Percentiles rank a stretch among this genome's conserved stretches.
These are phyloP conservation scores for Steatornis caripensis DNA, from an alignment of 2,113 vertebrate species.

Conservation along the genomic window DNA sequence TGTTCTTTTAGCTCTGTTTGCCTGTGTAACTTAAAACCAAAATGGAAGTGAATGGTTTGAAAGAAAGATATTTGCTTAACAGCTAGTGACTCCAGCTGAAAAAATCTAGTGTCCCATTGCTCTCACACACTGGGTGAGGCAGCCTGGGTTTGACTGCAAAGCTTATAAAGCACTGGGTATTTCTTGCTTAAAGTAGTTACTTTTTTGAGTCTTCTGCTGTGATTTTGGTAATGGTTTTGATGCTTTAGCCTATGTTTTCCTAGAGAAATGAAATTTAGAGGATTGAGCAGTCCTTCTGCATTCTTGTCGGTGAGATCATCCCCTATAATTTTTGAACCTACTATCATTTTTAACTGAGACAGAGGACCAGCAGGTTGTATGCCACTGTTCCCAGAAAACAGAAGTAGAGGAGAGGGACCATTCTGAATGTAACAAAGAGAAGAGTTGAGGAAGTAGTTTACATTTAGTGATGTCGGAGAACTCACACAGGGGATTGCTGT, in stretches of 20 bases:
- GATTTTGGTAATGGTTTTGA: neutral
- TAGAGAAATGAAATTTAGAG: neutral
- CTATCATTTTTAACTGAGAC: neutral
- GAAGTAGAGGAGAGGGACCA: neutral
- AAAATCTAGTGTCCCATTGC: neutral
- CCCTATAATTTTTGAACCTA: neutral
- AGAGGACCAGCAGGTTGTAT: neutral
- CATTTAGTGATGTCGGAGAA: neutral
- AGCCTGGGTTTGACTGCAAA: neutral
- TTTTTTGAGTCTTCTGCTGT: neutral
- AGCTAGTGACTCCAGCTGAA: neutral
- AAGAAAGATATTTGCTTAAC: constrained; percentile 23
- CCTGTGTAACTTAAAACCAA: neutral
- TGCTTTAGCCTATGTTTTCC: neutral
- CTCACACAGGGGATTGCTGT: neutral
- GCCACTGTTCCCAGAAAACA: neutral
- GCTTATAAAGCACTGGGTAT: neutral
- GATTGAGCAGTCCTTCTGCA: neutral
- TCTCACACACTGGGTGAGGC: neutral
- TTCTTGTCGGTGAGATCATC: neutral
- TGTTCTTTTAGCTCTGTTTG: neutral
- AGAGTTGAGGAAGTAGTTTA: neutral
- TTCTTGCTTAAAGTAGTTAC: neutral
- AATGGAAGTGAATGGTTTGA: neutral
- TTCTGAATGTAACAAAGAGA: neutral